A percentile compares a stretch with the other conserved stretches of the same genome.
These are phyloP conservation scores for Porites australiensis DNA, from an alignment of 64 coral and sea anemone species.

Conservation along the genomic window DNA sequence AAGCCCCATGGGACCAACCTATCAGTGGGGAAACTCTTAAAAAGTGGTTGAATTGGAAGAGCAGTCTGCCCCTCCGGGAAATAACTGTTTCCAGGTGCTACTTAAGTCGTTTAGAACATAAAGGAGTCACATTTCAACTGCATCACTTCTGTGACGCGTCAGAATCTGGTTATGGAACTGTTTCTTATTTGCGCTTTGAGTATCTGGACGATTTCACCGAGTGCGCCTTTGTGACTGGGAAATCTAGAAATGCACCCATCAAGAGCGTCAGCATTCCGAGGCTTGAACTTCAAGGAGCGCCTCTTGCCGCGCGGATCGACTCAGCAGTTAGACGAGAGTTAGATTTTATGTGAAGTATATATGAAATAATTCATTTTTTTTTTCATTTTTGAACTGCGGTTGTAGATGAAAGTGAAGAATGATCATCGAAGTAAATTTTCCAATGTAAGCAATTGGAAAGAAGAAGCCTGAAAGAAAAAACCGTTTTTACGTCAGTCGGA, in stretches of 20 bases:
- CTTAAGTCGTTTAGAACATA: no score
- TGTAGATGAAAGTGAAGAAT: neutral
- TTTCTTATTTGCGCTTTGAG: slow-evolving; percentile 18
- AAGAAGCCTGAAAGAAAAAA: slow-evolving; percentile 7
- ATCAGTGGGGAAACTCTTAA: no score
- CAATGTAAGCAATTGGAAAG: slow-evolving; percentile 8
- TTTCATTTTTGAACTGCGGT: no score
- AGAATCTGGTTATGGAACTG: slow-evolving; percentile 35
- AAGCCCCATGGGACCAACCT: no score
- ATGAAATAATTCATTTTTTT: no score
- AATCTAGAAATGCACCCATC: slow-evolving; percentile 5
- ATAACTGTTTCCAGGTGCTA: no score
- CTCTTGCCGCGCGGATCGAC: no score
- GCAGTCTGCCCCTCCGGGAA: no score
- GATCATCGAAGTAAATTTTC: neutral
- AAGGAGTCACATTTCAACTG: neutral
- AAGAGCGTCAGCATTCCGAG: slow-evolving; percentile 23
- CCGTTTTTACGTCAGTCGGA: slow-evolving; percentile 2
- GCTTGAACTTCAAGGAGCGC: slow-evolving; percentile 38
- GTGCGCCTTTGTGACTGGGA: slow-evolving; percentile 22
- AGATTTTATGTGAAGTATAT: no score
- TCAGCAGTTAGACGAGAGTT: no score
- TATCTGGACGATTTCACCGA: neutral
- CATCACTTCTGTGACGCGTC: slow-evolving; percentile 60
- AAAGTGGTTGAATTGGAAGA: no score